Evolutionary conservation across 1,140 invertebrate species (phyloP).

Genomic region (Apocrypta bakeri): DNA sequence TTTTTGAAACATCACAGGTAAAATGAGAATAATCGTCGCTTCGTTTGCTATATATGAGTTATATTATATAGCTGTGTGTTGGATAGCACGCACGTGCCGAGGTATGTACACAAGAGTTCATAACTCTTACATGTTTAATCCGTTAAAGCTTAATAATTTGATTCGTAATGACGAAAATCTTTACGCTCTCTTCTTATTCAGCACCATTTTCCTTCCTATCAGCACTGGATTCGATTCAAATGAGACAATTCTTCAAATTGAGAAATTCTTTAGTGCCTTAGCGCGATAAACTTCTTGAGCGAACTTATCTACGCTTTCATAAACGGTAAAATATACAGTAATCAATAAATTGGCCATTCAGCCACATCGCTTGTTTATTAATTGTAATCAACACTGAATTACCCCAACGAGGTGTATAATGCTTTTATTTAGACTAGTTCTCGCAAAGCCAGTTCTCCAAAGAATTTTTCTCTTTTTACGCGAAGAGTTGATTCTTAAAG

Average conservation of each 20-base stretch:
- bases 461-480: background rate
- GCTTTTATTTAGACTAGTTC: background rate
- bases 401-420: background rate
- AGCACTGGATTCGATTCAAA: background rate
- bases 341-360: background rate
- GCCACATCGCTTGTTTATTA: background rate
- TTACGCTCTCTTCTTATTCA: conserved; percentile 18
- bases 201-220: conserved; percentile 4
- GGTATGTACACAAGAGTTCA: background rate
- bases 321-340: background rate
- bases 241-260: no score
- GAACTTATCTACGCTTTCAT: background rate
- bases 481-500: background rate
- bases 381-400: background rate
- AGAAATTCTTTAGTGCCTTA: background rate
- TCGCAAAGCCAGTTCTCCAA: background rate
- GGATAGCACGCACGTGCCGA: conserved; percentile 18
- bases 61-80: no score
- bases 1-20: conserved; percentile 29
- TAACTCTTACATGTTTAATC: conserved; percentile 1
- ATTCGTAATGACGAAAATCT: background rate
- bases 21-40: conserved; percentile 35
- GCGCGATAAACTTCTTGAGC: no score
- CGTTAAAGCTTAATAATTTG: background rate
- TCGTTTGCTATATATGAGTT: background rate